Percentiles rank a stretch among this genome's conserved stretches.
phyloP scores from a whole-genome alignment of 2,113 vertebrate species.

The Tetrax tetrax region DNA sequence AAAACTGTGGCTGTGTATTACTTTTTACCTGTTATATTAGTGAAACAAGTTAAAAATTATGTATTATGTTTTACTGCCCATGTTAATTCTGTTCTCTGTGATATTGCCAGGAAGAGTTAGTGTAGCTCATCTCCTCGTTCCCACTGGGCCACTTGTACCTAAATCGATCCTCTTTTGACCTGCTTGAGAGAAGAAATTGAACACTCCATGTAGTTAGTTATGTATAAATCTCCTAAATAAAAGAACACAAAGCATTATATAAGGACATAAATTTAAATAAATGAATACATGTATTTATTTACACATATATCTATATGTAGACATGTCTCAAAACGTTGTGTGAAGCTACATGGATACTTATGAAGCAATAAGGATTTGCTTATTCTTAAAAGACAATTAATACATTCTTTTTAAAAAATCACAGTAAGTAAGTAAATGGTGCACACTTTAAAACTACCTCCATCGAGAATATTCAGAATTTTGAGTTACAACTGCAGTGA shows the following conservation, averaged over 20 bases:
- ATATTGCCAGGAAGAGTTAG: neutral
- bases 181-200: neutral
- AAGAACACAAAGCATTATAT: neutral
- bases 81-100: neutral
- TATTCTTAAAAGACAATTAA: neutral
- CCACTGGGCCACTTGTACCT: neutral
- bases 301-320: neutral
- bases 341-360: neutral
- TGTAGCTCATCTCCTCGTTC: neutral
- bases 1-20: neutral
- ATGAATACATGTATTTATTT: neutral
- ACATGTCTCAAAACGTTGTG: neutral
- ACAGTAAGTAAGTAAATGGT: neutral
- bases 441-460: neutral
- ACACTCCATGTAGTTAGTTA: neutral
- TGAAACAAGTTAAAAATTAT: neutral
- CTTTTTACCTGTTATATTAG: neutral
- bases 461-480: neutral
- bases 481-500: neutral
- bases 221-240: neutral
- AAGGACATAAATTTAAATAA: neutral
- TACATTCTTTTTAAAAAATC: neutral
- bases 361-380: neutral
- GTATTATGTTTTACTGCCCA: neutral
- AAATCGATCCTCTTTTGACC: neutral